Evolutionary conservation across 2,888 invertebrate genomes (phyloP).

Genomic region (Drosophila yooni): DNA sequence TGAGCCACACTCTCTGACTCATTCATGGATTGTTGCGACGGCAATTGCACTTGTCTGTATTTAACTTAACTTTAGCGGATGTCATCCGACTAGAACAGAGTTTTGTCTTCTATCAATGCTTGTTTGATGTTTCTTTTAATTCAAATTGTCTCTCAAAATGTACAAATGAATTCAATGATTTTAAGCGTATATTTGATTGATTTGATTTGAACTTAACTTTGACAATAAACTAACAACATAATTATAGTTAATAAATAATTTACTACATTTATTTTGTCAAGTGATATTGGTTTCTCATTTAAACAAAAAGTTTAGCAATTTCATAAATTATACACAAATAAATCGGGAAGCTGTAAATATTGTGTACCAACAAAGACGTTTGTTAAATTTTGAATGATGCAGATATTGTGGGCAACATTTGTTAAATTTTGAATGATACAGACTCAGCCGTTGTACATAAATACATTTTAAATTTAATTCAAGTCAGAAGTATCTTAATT

Average conservation of each 20-base stretch:
- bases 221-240: too few relatives aligned
- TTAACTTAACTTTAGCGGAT: slow-evolving; percentile 38
- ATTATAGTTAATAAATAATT: neutral
- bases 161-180: neutral
- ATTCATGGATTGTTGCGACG: slow-evolving; percentile 58
- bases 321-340: neutral
- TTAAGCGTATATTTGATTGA: neutral
- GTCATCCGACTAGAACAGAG: slow-evolving; percentile 10
- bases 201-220: neutral
- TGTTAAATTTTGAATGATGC: neutral
- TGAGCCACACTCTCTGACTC: slow-evolving; percentile 52
- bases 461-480: neutral
- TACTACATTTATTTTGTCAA: neutral
- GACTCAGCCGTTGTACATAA: neutral
- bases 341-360: neutral
- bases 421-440: neutral
- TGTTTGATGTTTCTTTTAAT: too few relatives aligned
- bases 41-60: slow-evolving; percentile 31
- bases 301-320: neutral
- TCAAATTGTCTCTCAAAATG: neutral
- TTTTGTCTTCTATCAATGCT: slow-evolving; percentile 31
- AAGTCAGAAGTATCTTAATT: slow-evolving; percentile 3
- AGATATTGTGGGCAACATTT: neutral
- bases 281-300: too few relatives aligned
- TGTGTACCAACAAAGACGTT: neutral